Evolutionary conservation across 53 echinoderm and acorn worm genomes (phyloP).

Genomic region (Temnopleurus reevesii): DNA sequence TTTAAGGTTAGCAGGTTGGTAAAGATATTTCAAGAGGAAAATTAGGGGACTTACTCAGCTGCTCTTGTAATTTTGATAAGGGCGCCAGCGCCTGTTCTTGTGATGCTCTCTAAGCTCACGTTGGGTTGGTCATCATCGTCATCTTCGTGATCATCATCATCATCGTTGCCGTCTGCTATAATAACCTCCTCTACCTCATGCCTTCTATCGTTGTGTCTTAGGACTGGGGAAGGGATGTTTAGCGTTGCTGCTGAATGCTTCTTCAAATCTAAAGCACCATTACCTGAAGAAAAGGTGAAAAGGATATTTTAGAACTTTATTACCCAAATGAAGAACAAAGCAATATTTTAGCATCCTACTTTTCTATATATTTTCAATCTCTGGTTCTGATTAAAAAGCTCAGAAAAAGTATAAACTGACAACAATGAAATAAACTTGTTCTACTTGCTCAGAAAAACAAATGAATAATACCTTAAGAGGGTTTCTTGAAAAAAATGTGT

Average conservation of each 20-base stretch:
- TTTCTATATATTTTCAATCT: too few species aligned
- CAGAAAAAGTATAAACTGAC: too few species aligned
- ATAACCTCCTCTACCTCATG: neutral
- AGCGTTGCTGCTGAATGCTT: constrained; percentile 61
- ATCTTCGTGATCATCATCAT: constrained; percentile 9
- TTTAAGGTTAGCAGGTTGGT: too few species aligned
- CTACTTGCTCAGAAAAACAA: too few species aligned
- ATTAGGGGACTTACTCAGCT: constrained; percentile 75
- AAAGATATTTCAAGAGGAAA: too few species aligned
- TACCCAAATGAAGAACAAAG: too few species aligned
- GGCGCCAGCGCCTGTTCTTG: constrained; percentile 76
- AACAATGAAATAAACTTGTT: too few species aligned
- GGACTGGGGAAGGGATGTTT: constrained; percentile 55
- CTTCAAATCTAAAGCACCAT: constrained; percentile 69
- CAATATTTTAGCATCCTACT: too few species aligned
- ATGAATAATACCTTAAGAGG: too few species aligned
- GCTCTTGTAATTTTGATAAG: constrained; percentile 76
- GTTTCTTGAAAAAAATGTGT: too few species aligned
- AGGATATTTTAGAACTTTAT: too few species aligned
- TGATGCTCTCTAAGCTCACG: constrained; percentile 77
- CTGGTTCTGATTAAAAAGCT: too few species aligned
- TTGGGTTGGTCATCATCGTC: constrained; percentile 79
- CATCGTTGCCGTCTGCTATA: neutral
- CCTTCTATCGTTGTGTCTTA: constrained; percentile 8
- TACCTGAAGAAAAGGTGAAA: constrained; percentile 42